Conservation (phyloP, 2,113 vertebrate species). For the Oreochromis tanganicae region DNA sequence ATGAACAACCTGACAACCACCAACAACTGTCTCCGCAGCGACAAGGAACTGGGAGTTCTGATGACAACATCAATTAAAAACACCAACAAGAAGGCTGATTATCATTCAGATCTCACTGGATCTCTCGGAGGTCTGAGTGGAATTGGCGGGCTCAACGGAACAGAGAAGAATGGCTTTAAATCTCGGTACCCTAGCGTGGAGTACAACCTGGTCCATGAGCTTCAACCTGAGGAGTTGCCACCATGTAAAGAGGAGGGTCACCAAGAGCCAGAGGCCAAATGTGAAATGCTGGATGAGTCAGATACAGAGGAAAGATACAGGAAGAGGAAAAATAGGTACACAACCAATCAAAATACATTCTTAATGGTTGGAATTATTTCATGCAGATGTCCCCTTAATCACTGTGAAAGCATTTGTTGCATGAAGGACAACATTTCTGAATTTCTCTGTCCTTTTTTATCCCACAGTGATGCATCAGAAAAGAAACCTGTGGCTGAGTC, state of each 20-base stretch:
- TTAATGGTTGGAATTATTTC: background rate
- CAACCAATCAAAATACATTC: background rate
- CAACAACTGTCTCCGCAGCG: slow-evolving; percentile 84
- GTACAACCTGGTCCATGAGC: slow-evolving; percentile 93
- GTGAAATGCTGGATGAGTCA: slow-evolving; percentile 75
- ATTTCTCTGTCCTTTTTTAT: slow-evolving; percentile 34
- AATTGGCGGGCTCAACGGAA: slow-evolving; percentile 49
- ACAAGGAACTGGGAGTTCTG: slow-evolving; percentile 86
- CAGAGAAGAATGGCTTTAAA: slow-evolving; percentile 86
- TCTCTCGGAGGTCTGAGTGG: slow-evolving; percentile 59
- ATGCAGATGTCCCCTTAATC: background rate
- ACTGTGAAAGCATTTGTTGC: background rate
- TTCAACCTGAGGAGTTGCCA: slow-evolving; percentile 77
- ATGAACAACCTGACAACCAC: slow-evolving; percentile 93
- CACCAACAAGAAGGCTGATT: slow-evolving; percentile 96
- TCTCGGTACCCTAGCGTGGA: slow-evolving; percentile 86
- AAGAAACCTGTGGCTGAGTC: slow-evolving; percentile 79
- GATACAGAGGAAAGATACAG: slow-evolving; percentile 78
- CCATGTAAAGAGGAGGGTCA: slow-evolving; percentile 72
- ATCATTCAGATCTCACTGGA: slow-evolving; percentile 78
- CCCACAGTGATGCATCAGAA: slow-evolving; percentile 79
- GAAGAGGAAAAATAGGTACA: slow-evolving; percentile 83
- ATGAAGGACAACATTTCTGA: background rate
- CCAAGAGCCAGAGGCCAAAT: slow-evolving; percentile 77
- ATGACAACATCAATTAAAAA: slow-evolving; percentile 92